Conservation (phyloP, 2,797 vertebrate genomes). For the Coilia nasus region DNA sequence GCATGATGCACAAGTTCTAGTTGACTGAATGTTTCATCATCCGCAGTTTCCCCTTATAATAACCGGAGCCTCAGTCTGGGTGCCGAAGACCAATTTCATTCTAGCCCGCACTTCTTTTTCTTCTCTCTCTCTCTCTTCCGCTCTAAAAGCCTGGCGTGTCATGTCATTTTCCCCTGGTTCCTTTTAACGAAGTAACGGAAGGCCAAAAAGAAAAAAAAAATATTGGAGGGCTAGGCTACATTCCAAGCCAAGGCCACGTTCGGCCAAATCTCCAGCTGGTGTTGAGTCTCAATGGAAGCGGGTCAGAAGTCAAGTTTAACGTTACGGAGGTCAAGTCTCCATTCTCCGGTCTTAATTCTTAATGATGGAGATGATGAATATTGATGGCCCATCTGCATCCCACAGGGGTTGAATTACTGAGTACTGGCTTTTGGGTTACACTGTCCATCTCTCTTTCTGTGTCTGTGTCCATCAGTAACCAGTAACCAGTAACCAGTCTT, state of each 20-base stretch:
- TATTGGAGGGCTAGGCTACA: not conserved
- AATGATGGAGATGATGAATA: slow-evolving; percentile 65
- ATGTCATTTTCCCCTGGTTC: not conserved
- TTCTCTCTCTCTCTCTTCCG: not conserved
- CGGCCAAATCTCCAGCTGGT: not conserved
- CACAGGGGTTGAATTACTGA: slow-evolving; percentile 4
- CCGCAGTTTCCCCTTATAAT: slow-evolving; percentile 3
- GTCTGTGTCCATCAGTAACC: not conserved
- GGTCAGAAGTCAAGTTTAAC: slow-evolving; percentile 61
- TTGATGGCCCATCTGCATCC: slow-evolving; percentile 59
- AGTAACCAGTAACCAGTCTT: too few relatives aligned
- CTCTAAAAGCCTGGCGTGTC: not conserved
- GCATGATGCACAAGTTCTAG: slow-evolving; percentile 22
- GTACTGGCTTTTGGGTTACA: not conserved
- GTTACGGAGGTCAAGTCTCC: slow-evolving; percentile 69
- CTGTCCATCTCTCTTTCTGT: slow-evolving; percentile 16
- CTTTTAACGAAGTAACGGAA: not conserved
- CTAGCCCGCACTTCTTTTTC: not conserved
- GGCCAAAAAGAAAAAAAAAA: not conserved
- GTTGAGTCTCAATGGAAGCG: slow-evolving; percentile 22
- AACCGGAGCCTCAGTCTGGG: not conserved
- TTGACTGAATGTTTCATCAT: slow-evolving; percentile 26
- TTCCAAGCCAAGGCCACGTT: not conserved
- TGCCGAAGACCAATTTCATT: not conserved
- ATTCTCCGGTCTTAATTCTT: slow-evolving; percentile 67